A percentile compares a stretch with the other conserved stretches of the same genome.
Conservation (phyloP, 2,888 invertebrate species). For the Agonopterix heracliana region DNA sequence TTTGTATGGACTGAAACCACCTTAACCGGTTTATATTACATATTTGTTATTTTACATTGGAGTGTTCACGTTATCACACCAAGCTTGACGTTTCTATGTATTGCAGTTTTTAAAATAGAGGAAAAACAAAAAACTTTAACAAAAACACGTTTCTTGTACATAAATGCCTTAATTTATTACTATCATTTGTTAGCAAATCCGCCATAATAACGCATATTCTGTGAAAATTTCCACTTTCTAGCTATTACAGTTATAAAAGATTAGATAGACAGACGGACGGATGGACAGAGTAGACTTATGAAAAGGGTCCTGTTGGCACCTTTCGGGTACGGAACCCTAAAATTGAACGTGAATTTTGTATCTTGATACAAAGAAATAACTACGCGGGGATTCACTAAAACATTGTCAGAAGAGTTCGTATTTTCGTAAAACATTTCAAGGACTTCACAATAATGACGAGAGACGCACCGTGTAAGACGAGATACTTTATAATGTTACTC, state of each 20-base stretch:
- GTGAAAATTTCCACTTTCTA: background rate
- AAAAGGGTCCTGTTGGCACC: background rate
- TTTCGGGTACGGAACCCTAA: background rate
- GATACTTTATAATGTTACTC: too few relatives aligned
- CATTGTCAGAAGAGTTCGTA: too few relatives aligned
- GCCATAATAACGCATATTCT: background rate
- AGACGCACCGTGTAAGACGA: too few relatives aligned
- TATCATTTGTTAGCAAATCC: background rate
- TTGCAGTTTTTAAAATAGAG: too few relatives aligned
- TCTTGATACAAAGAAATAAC: background rate
- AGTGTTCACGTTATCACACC: too few relatives aligned
- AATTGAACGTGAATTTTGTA: background rate
- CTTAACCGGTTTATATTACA: too few relatives aligned
- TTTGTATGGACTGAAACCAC: too few relatives aligned
- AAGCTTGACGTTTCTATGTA: too few relatives aligned
- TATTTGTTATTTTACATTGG: too few relatives aligned
- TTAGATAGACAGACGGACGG: background rate
- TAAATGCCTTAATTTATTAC: background rate
- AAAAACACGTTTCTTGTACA: background rate
- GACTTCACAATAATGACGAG: too few relatives aligned
- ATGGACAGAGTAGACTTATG: background rate
- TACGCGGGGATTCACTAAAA: too few relatives aligned
- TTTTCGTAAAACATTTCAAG: too few relatives aligned
- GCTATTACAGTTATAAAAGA: background rate
- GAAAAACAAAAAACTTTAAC: background rate